phyloP scores from a whole-genome alignment of 2,888 invertebrate species.

The Lamellibrachia columna region DNA sequence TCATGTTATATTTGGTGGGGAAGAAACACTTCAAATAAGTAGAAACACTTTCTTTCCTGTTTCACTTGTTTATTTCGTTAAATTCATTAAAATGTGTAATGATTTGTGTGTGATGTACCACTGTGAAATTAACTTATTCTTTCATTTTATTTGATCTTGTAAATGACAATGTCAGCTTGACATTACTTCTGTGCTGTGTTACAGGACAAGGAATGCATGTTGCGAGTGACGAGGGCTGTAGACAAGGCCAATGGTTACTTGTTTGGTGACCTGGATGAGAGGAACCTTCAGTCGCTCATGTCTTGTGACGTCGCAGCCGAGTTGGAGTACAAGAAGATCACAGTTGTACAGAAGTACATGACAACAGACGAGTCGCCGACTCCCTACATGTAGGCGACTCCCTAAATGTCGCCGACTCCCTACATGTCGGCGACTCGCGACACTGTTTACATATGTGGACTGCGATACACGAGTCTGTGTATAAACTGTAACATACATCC shows the following conservation, averaged over 20 bases:
- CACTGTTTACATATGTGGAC: neutral
- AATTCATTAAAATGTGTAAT: too few species aligned
- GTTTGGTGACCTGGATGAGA: slow-evolving; percentile 86
- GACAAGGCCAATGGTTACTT: slow-evolving; percentile 83
- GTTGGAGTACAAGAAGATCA: slow-evolving; percentile 47
- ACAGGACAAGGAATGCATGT: slow-evolving; percentile 78
- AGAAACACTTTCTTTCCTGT: too few species aligned
- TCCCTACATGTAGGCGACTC: neutral
- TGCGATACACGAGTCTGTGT: neutral
- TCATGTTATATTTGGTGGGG: too few species aligned
- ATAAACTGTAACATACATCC: too few species aligned
- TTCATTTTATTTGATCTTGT: too few species aligned
- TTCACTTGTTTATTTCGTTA: too few species aligned
- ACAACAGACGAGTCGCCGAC: neutral
- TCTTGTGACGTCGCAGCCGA: slow-evolving; percentile 82
- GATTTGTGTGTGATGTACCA: too few species aligned
- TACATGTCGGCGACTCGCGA: too few species aligned
- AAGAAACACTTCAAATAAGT: too few species aligned
- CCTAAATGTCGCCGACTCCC: neutral
- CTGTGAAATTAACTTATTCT: too few species aligned
- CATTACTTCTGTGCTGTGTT: slow-evolving; percentile 24
- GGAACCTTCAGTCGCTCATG: slow-evolving; percentile 82
- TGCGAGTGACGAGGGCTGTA: slow-evolving; percentile 79
- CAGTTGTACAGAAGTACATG: slow-evolving; percentile 40
- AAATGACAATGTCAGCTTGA: neutral